Base-by-base conservation (phyloP, 2,797 vertebrate genomes). In the Cyprinodon diabolis region DNA sequence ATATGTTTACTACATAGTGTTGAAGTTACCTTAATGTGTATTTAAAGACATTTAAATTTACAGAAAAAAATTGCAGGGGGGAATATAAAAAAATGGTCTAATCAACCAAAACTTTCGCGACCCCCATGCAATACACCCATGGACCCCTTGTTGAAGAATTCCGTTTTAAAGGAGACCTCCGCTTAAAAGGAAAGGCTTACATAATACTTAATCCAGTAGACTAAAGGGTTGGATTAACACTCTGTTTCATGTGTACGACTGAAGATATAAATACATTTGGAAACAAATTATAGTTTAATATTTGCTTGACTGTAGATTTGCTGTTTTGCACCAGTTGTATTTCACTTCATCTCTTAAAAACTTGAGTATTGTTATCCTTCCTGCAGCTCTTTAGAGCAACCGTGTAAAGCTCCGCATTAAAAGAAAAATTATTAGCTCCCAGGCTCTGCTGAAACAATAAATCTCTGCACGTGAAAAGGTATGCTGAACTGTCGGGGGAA, bases 391-490 rank as follows among this genome's bases (percentile, higher is more conserved):
- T 52, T 25, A 15, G 57, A 63, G n/a, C 15, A 48, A 51, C 11
- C 6, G 17, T 52, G 57, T 25, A 51, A n/a, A 49, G 69, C 47
- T 48, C 56, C 19, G 30, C 25, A 21, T 15, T 5, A 30, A 71
- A 62, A 62, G 69, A 69, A 54, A 57, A 69, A 57, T 23, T 4
- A 69, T 47, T 69, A 43, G n/a, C 45, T n/a, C 51, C 25, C 47
- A 43, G 49, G 25, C 57, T 47, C 67, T 30, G 25, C 51, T 45
- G 71, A 74, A 78, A 60, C 68, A 48, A 83, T 37, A 40, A 67
- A 69, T 75, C 75, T 75, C 72, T n/a, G 70, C 75, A n/a, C 80
- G 77, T 21, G 40, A 40, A 55, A 7, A 40, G 52, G 49, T 69
- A 2, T 6, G 3, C 65, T 56, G 68, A 52, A 51, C 69, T 55